Base-by-base conservation (phyloP, 2,113 vertebrate species). In the Mirounga angustirostris region DNA sequence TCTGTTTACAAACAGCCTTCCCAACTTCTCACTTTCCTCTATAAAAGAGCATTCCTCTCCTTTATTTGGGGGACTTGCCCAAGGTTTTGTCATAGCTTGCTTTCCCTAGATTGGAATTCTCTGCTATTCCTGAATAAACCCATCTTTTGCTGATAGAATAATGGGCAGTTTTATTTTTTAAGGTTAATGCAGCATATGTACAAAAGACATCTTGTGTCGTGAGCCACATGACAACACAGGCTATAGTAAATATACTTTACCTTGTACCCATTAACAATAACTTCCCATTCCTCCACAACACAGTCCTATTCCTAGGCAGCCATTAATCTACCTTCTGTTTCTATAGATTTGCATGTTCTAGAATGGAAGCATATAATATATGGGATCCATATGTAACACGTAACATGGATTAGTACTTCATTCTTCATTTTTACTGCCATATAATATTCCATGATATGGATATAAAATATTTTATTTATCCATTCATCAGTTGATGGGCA, bases 131-230 rank as follows among this genome's bases (percentile, higher is more conserved):
- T 76, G 73, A 76, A 76, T 76, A 76, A 50, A 76, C 14, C 24
- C 24, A 50, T 46, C 3, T 46, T 76, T 50, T 76, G 14, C 73
- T 50, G 43, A 28, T 76, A 76, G 26, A 28, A 50, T 50, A 50
- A 76, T 16, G 24, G 73, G 7, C 7, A 18, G 40, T 28, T 46
- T 76, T 76, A 76, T 50, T 76, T 74, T 50, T 50, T 28, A 76
- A 76, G 73, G 24, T 50, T 76, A 76, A 28, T 7, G 46, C 50
- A 59, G 30, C 16, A 69, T 84, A 67, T 13, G 36, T 73, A 91
- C 71, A 91, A 94, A 96, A 96, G 21, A 92, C 21, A 89, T 86
- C 50, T 56, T 67, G 33, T 80, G 28, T 59, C 4, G 40, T 89
- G 33, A 91, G 56, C 26, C 81, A 85, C 43, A 61, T 78, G 15